phyloP scores from a whole-genome alignment of 2,113 vertebrate genomes.

The Larimichthys crocea region DNA sequence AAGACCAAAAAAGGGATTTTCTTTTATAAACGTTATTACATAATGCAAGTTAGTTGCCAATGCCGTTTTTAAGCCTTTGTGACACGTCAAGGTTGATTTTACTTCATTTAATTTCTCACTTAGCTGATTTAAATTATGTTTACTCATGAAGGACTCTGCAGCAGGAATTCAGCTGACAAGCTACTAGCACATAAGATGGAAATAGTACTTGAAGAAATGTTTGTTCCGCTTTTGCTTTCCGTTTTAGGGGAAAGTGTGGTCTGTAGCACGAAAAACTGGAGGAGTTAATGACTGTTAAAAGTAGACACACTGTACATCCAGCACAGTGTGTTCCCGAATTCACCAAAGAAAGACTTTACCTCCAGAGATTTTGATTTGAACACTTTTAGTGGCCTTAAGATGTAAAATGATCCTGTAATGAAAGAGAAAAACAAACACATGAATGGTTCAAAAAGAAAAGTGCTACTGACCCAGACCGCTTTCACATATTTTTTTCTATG shows the following conservation, averaged over 20 bases:
- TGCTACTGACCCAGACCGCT: slow-evolving; percentile 2
- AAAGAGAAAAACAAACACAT: not conserved
- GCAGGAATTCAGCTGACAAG: not conserved
- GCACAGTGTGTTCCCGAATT: not conserved
- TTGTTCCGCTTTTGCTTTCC: not conserved
- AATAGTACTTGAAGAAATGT: slow-evolving; percentile 22
- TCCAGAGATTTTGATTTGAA: not conserved
- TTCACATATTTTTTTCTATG: slow-evolving; percentile 9
- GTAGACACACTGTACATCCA: not conserved
- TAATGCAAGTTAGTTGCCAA: not conserved
- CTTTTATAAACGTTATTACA: slow-evolving; percentile 14
- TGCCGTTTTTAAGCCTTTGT: not conserved
- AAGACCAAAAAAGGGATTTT: slow-evolving; percentile 7
- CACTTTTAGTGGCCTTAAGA: not conserved
- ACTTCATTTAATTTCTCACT: not conserved
- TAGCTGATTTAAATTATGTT: not conserved
- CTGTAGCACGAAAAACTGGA: slow-evolving; percentile 5
- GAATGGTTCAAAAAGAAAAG: not conserved
- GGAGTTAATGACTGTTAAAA: slow-evolving; percentile 1
- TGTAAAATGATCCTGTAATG: not conserved
- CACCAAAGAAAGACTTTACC: slow-evolving; percentile 2
- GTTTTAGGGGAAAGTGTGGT: not conserved
- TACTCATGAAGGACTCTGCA: slow-evolving; percentile 5
- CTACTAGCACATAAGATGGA: not conserved
- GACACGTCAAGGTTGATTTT: not conserved